phyloP scores from a whole-genome alignment of 1,140 invertebrate genomes.

The Lerema accius region DNA sequence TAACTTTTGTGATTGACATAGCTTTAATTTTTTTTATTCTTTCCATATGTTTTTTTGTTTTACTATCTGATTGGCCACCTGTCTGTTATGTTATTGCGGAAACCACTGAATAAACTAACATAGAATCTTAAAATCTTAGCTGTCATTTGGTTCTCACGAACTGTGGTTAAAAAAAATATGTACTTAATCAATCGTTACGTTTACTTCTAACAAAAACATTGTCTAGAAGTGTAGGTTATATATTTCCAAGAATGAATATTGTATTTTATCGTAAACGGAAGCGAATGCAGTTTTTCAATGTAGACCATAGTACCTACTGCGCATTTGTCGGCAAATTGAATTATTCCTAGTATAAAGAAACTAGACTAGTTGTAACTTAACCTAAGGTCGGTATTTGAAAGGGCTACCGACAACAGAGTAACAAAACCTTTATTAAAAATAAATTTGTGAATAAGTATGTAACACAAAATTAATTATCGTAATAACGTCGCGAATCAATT shows the following conservation, averaged over 20 bases:
- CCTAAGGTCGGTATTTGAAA: conserved; percentile 75
- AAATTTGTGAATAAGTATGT: too few relatives aligned
- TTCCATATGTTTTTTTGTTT: too few relatives aligned
- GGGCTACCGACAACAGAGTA: conserved; percentile 38
- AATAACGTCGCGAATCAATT: too few relatives aligned
- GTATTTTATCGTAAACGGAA: conserved; percentile 11
- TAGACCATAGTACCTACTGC: not conserved
- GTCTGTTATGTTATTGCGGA: not conserved
- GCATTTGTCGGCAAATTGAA: conserved; percentile 24
- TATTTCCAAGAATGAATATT: not conserved
- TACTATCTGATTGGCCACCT: not conserved
- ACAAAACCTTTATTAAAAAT: conserved; percentile 13
- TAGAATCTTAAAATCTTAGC: not conserved
- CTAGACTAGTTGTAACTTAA: conserved; percentile 43
- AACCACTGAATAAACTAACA: not conserved
- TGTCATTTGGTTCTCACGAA: not conserved
- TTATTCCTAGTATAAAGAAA: conserved; percentile 52
- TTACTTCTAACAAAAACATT: not conserved
- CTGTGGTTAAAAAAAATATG: not conserved
- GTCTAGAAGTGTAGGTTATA: not conserved
- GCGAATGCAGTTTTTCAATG: conserved; percentile 2
- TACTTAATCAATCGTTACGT: not conserved
- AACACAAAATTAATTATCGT: too few relatives aligned
- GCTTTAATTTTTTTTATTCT: too few relatives aligned
- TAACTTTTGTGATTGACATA: too few relatives aligned